Base-by-base conservation (phyloP, 2,113 vertebrate species). In the Thryonomys swinderianus region DNA sequence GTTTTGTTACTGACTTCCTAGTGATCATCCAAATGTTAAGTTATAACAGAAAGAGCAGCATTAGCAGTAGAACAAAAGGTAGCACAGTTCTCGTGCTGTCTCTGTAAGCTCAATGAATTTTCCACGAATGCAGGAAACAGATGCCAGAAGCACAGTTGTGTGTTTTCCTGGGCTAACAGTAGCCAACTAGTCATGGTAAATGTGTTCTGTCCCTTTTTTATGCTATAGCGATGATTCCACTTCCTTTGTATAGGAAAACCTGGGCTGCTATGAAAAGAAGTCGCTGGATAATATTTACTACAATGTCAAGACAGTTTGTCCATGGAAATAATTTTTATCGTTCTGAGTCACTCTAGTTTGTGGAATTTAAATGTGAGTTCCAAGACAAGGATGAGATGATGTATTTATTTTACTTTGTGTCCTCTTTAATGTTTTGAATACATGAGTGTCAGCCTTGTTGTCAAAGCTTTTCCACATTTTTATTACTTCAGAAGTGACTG, bases 301-400 rank as follows among this genome's bases (percentile, higher is more conserved):
- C 91, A 87, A 90, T 32, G 21, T 87, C 69, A 95, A 93, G 91
- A 94, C 74, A 82, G 57, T 96, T 93, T 73, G 48, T 91, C 91
- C 79, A 34, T 96, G 96, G 96, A 96, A 97, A 95, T 97, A 73
- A 88, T 88, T 97, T 88, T 95, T 96, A 86, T 97, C 96, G 81
- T 97, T 96, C 94, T 98, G 96, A 97, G 96, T 98, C 96, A 96
- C 90, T 96, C 62, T 89, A 78, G 91, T 94, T 95, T 82, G 42
- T 97, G 95, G 95, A 96, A 97, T 92, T 96, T 96, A 95, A 90
- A 76, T 84, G 48, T 80, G 81, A 76, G 89, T 92, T 96, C 94
- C 96, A 92, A 89, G 64, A 90, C 74, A 95, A 95, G 66, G 67
- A 94, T 96, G 96, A 96, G 78, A 95, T 89, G 93, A 87, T 94